A percentile compares a stretch with the other conserved stretches of the same genome.
Conservation (phyloP, 2,797 vertebrate genomes). For the Sciurus vulgaris region DNA sequence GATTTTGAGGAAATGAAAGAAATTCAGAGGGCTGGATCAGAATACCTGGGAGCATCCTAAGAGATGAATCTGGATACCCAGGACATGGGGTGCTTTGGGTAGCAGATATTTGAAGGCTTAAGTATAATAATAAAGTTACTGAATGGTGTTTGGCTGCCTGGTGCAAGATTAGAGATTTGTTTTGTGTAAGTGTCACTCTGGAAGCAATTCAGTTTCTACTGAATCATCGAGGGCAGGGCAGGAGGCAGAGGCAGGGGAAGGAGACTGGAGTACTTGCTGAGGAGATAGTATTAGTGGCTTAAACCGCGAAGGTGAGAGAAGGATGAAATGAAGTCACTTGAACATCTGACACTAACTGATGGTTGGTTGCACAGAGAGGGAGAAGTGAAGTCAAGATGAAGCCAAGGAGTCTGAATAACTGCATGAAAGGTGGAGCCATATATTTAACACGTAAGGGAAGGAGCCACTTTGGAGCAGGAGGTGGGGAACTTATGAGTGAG, state of each 20-base stretch:
- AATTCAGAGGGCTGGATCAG: neutral
- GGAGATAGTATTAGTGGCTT: neutral
- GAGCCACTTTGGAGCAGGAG: neutral
- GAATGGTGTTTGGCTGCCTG: neutral
- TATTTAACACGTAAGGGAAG: neutral
- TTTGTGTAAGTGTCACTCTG: neutral
- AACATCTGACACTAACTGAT: neutral
- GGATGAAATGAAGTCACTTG: neutral
- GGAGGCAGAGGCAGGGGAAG: neutral
- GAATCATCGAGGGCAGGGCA: neutral
- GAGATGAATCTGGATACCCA: neutral
- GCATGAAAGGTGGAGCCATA: neutral
- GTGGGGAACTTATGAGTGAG: neutral
- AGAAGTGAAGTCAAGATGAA: neutral
- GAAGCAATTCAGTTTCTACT: neutral
- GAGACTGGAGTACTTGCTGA: neutral
- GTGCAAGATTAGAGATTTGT: neutral
- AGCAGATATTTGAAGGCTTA: neutral
- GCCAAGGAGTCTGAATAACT: neutral
- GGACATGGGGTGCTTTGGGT: neutral
- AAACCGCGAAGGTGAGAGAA: neutral
- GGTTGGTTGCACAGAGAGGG: neutral
- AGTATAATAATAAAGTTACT: neutral
- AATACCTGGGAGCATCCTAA: neutral
- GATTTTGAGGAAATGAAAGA: neutral